Base-by-base conservation (phyloP, 2,113 vertebrate species). In the Peromyscus maniculatus region DNA sequence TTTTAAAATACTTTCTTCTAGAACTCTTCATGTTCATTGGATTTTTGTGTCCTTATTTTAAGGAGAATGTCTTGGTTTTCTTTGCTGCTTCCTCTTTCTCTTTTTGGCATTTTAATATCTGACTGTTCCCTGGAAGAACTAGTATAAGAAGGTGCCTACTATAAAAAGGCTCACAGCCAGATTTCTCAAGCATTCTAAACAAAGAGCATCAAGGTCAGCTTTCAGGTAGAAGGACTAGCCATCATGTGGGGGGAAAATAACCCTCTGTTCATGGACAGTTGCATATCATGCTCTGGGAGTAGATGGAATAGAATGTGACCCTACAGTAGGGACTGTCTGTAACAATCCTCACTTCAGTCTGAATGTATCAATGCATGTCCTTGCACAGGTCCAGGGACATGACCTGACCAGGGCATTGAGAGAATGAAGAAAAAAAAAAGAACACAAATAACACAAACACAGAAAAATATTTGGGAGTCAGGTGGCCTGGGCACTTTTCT, bases 181-280 rank as follows among this genome's bases (percentile, higher is more conserved):
- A 87, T 26, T 84, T 49, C 57, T 74, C 91, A 93, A 91, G 22
- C 52, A 88, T 71, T 82, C 52, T 91, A 78, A 82, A 64, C n/a
- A 5, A 64, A 26, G 5, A 90, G 55, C 16, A 6, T 62, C 84
- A 66, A 80, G 67, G 21, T 77, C 31, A 84, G 21, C n/a, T 69
- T 33, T 9, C 16, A 39, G 52, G 10, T 10, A 82, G 52, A 89
- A 92, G 52, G 55, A 26, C 16, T 83, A 21, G 39, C 39, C 39
- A 39, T 52, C 55, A 39, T 26, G 2, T 10, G 13, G 26, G 36
- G 36, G 43, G 8, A 80, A 52, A 66, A 64, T 31, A 16, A 72
- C 64, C 24, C 15, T 74, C 57, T 89, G 19, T 46, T 57, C 69
- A 43, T 8, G 22, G 33, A 31, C 15, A 78, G 55, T 49, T 31